These are phyloP conservation scores for Pteronura brasiliensis DNA, from an alignment of 2,113 vertebrate species.

Conservation along the genomic window DNA sequence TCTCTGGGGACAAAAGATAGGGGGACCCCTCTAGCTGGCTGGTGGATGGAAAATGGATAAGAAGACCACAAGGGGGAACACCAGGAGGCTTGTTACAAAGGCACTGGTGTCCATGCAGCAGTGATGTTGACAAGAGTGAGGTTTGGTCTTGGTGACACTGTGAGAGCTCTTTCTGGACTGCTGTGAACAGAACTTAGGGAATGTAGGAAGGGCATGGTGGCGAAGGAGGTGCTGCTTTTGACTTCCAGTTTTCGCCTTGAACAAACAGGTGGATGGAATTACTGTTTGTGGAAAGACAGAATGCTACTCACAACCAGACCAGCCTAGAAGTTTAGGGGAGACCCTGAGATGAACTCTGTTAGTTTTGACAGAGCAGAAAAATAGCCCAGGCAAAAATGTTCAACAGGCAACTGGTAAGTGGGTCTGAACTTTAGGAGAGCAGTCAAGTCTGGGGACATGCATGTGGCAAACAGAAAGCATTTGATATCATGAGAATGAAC, in stretches of 20 bases:
- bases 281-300: background rate
- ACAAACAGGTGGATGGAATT: too few relatives aligned
- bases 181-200: background rate
- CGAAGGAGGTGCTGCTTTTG: background rate
- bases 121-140: background rate
- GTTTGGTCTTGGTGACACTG: background rate
- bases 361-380: background rate
- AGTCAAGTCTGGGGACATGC: background rate
- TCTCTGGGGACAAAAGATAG: too few relatives aligned
- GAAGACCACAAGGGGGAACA: background rate
- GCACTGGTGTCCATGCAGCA: background rate
- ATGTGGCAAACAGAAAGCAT: background rate
- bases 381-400: background rate
- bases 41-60: background rate
- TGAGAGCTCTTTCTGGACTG: accelerated
- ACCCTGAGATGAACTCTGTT: background rate
- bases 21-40: too few relatives aligned
- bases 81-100: background rate
- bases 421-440: background rate
- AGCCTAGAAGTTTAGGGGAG: too few relatives aligned
- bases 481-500: background rate
- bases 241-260: background rate
- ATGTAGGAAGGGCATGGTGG: accelerated
- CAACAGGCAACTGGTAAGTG: background rate
- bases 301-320: background rate